Conservation (phyloP, 2,797 vertebrate species). For the Catharus ustulatus region DNA sequence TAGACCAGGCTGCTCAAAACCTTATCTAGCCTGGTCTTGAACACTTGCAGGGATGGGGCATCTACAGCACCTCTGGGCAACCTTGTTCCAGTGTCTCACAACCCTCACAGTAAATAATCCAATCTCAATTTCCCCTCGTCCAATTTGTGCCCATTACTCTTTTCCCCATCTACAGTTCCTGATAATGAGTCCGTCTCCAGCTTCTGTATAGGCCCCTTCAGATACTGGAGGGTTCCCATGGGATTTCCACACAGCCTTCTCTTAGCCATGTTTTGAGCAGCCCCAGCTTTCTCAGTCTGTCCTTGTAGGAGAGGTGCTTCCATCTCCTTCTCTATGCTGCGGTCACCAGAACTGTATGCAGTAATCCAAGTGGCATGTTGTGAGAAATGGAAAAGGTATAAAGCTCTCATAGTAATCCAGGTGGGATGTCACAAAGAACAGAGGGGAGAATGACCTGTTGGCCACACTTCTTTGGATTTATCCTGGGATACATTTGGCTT, state of each 20-base stretch:
- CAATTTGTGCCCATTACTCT: not conserved
- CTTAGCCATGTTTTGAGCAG: not conserved
- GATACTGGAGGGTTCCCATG: not conserved
- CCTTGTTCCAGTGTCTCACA: not conserved
- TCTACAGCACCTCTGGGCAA: not conserved
- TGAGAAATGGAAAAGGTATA: too few species aligned
- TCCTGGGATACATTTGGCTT: not conserved
- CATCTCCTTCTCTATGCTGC: too few species aligned
- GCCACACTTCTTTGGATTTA: not conserved
- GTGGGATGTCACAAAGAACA: not conserved
- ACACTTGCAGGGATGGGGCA: too few species aligned
- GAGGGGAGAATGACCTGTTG: not conserved
- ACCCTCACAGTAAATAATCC: not conserved
- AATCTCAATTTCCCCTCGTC: not conserved
- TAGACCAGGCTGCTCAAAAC: not conserved
- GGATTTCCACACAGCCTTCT: not conserved
- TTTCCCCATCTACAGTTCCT: not conserved
- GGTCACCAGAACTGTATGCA: too few species aligned
- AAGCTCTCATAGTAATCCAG: not conserved
- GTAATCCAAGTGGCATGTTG: too few species aligned
- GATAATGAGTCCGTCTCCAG: not conserved
- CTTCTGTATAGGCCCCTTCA: not conserved
- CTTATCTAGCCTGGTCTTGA: not conserved
- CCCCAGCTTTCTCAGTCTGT: not conserved
- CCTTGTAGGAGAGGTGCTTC: not conserved